Evolutionary conservation across 2,797 vertebrate genomes (phyloP).

Genomic region (Poeciliopsis paucimaculata): DNA sequence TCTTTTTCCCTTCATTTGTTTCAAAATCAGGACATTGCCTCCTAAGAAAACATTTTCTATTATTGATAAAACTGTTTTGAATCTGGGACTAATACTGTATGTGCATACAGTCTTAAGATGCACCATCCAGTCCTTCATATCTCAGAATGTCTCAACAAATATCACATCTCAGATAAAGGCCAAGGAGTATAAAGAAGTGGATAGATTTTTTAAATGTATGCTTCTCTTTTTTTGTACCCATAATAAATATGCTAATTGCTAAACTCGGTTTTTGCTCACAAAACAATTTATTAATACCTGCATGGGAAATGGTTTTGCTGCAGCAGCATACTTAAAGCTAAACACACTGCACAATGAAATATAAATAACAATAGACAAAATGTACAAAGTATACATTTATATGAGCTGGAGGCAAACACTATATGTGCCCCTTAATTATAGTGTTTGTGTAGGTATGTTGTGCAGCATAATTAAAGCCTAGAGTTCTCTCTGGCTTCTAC

Average conservation of each 20-base stretch:
- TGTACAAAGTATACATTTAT: not conserved
- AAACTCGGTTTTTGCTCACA: not conserved
- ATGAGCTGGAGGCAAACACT: not conserved
- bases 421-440: not conserved
- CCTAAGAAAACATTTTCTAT: not conserved
- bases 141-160: not conserved
- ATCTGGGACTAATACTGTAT: not conserved
- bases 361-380: not conserved
- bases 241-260: not conserved
- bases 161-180: not conserved
- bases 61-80: not conserved
- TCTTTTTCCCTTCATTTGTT: not conserved
- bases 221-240: not conserved
- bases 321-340: not conserved
- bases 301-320: not conserved
- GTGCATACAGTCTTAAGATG: not conserved
- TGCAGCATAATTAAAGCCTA: not conserved
- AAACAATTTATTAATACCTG: not conserved
- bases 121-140: not conserved
- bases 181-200: not conserved
- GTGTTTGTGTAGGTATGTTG: not conserved
- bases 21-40: not conserved
- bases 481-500: not conserved
- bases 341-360: not conserved
- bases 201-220: not conserved